Base-by-base conservation (phyloP, 2,888 invertebrate genomes). In the Periphyllus acericola region DNA sequence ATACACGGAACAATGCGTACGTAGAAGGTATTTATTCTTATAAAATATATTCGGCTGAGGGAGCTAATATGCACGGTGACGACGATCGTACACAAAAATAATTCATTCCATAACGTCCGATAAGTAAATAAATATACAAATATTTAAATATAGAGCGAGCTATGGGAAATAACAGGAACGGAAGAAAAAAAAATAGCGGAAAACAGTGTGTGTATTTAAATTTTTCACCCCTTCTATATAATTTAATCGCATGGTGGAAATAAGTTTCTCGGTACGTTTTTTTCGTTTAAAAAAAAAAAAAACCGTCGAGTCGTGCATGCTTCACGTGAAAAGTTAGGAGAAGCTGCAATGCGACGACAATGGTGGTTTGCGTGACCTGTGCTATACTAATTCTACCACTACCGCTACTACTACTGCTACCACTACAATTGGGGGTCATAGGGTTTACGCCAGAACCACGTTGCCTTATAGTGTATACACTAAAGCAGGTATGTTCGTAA, bases 291-390 rank as follows among this genome's bases (percentile, higher is more conserved):
- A 60, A 8, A 29, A 68, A 68, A 80, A 46, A 46, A 78, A n/a
- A 83, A 75, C 6, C 55, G 52, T 72, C 66, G 21, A 85, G 52
- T 72, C 86, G 71, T 79, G 79, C 86, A 86, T 36, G 79, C 55
- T 21, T 71, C 36, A n/a, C n/a, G n/a, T 40, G 60, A 40, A 79
- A 79, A 87, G 72, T 87, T 60, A 40, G 40, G 80, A 87, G 86
- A 87, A 80, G 80, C 86, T 87, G 80, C 86, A 87, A 72, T 87
- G 86, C 86, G 86, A 60, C 86, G 86, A 71, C 80, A 40, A 74
- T 60, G 60, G 80, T 36, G 25, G 72, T 72, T 87, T 21, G 79
- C 86, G 86, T 87, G 86, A 87, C 86, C 80, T 76, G 68, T 29
- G 46, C 71, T 36, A n/a, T 68, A 46, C 40, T n/a, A n/a, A n/a